Percentiles rank a stretch among this genome's conserved stretches.
These are phyloP conservation scores for Sebastes baramenuke DNA, from an alignment of 2,797 vertebrate species.

Conservation along the genomic window DNA sequence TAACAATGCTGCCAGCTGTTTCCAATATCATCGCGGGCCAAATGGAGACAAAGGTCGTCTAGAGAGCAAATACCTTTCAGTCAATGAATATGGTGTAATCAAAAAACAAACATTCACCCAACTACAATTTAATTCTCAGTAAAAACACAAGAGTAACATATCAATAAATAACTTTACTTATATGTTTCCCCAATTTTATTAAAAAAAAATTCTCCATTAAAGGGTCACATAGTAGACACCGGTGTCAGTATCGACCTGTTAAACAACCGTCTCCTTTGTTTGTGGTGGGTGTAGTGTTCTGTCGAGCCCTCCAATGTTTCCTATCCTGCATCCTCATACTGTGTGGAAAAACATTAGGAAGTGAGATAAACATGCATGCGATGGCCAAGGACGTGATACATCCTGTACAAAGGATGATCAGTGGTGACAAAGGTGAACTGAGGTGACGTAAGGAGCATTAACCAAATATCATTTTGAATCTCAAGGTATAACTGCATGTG, in stretches of 20 bases:
- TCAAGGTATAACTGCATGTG: neutral
- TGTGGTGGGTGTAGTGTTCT: conserved; percentile 28
- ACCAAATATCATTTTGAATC: neutral
- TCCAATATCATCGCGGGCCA: neutral
- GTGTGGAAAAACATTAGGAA: conserved; percentile 47
- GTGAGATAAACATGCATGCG: conserved; percentile 21
- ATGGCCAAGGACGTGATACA: conserved; percentile 14
- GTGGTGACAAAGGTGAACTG: neutral
- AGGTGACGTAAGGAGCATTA: neutral
- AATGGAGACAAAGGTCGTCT: conserved; percentile 23
- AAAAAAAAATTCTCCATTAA: neutral
- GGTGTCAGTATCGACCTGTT: neutral
- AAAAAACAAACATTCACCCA: neutral
- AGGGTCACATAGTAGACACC: neutral
- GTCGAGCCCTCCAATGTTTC: conserved; percentile 11
- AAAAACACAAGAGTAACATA: neutral
- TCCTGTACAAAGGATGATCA: conserved; percentile 1
- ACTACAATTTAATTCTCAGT: neutral
- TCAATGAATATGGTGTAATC: neutral
- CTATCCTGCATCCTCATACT: conserved; percentile 39
- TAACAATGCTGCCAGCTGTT: conserved; percentile 29
- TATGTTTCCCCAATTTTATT: neutral
- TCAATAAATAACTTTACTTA: neutral
- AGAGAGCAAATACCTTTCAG: neutral
- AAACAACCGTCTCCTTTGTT: conserved; percentile 28